Base-by-base conservation (phyloP, 2,797 vertebrate species). In the Sarcophilus harrisii region DNA sequence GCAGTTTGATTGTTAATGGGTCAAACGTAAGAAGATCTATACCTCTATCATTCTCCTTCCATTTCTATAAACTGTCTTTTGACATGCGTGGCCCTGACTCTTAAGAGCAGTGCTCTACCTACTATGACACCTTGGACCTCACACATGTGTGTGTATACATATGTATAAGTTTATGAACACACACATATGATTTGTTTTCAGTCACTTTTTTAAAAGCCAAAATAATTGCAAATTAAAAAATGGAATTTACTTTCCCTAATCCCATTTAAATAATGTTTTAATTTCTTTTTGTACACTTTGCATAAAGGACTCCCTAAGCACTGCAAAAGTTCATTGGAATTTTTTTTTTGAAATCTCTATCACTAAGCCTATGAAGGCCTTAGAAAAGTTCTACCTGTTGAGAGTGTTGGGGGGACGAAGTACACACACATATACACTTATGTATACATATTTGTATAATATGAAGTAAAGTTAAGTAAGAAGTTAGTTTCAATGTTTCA, bases 11-110 rank as follows among this genome's bases (percentile, higher is more conserved):
- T 59, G 27, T 92, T 58, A 93, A 0, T 1, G 52, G 93, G 90
- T 90, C 92, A 73, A 4, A 28, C 54, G 49, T 92, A 96, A 93
- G 66, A n/a, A 29, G 45, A 57, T 5, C 81, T 54, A 30, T 24
- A 57, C 16, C 52, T 45, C 0, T 81, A 49, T 95, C 55, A 30
- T 93, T 93, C 12, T 94, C 58, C 92, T 28, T 87, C 32, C 73
- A 87, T 60, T 55, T 94, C 57, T 55, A n/a, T 87, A 92, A 92
- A 60, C 29, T 14, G 1, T 93, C n/a, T 90, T 93, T 96, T 94
- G 73, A 4, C 52, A 54, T 32, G n/a, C 24, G 28, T 92, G 59
- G 57, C 90, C 96, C 27, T 90, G 59, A 94, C 96, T 57, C 59
- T 49, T 81, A 87, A 27, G 38, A 45, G 21, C 38, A 81, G 0